A percentile compares a stretch with the other conserved stretches of the same genome.
Conservation (phyloP, 2,888 invertebrate genomes). For the Phaonia tiefii region DNA sequence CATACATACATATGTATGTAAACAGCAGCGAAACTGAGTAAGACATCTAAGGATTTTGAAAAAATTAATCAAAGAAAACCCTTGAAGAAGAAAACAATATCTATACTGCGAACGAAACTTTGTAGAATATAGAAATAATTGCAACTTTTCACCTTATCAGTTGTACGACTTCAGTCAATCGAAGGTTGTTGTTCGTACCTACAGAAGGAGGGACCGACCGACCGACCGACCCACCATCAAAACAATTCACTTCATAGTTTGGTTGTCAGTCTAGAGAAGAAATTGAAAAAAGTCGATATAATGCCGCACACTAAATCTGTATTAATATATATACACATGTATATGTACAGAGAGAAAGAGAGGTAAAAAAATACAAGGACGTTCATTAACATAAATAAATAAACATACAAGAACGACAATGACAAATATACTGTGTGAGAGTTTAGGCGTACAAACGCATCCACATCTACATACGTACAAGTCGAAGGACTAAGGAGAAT, state of each 20-base stretch:
- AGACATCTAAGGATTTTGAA: background rate
- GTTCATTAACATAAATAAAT: constrained; percentile 56
- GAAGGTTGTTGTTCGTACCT: background rate
- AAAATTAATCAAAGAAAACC: constrained; percentile 7
- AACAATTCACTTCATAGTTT: background rate
- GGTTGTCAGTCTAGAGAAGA: constrained; percentile 32
- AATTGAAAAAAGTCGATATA: constrained; percentile 55
- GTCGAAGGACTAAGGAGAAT: constrained; percentile 1
- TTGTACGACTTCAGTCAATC: constrained; percentile 58
- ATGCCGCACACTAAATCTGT: constrained; percentile 28
- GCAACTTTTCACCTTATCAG: constrained; percentile 33
- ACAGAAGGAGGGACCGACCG: background rate
- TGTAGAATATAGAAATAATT: background rate
- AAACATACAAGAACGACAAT: constrained; percentile 17
- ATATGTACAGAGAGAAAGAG: constrained; percentile 14
- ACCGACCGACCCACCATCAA: constrained; percentile 6
- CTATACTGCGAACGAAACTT: too few species aligned
- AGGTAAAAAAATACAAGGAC: constrained; percentile 65
- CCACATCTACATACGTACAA: constrained; percentile 4
- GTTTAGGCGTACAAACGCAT: too few species aligned
- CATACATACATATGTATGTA: background rate
- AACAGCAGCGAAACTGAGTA: too few species aligned
- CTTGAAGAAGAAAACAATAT: too few species aligned
- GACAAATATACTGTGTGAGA: background rate
- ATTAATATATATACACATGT: constrained; percentile 36